Evolutionary conservation across 1,140 invertebrate species (phyloP), one percentile per base, ranked within the genome.

Genomic region (Pteromalus puparum): DNA sequence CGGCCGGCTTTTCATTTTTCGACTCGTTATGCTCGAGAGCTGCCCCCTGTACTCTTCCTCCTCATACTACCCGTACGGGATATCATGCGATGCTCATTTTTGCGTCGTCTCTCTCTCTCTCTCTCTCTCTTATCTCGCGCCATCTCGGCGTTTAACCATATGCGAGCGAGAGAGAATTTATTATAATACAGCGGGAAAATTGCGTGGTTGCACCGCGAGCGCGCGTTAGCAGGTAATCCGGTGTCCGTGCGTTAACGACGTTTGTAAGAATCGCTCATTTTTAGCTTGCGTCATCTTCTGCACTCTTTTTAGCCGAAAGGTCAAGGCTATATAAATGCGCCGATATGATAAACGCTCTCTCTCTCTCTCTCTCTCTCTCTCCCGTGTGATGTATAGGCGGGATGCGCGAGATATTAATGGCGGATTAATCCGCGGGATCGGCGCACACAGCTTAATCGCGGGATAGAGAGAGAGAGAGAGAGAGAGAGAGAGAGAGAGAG

Each of bases 1-100:
- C 42, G 24, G 24, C 18, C 38, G 38, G 72, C 83, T 80, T 84
- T 83, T 87, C 81, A 78, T 87, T 86, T 82, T 83, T 83, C 34
- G 53, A 46, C 53, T 75, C 84, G 30, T 70, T 82, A 68, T 67
- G 34, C 30, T 12, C 15, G 61, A 18, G 61, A n/a, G 67, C 38
- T 18, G 48, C 24, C 61, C 48, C 2, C 48, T 67, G 67, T 24
- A n/a, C 48, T 75, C 82, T 83, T 76, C 61, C 65, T 68, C 10
- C 72, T 24, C 73, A 24, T 61, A 70, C 82, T 3, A 0, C 46
- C 0, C 38, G 18, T 42, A 81, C 86, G 42, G 74, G 9, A 68
- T 78, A 34, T 34, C 53, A 13, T 61, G 53, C 68, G 48, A 72
- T 46, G 6, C 42, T 18, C 21, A 15, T 73, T 24, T 70, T 24